Evolutionary conservation across 2,797 vertebrate species (phyloP).

Genomic region (Loriculus beryllinus): DNA sequence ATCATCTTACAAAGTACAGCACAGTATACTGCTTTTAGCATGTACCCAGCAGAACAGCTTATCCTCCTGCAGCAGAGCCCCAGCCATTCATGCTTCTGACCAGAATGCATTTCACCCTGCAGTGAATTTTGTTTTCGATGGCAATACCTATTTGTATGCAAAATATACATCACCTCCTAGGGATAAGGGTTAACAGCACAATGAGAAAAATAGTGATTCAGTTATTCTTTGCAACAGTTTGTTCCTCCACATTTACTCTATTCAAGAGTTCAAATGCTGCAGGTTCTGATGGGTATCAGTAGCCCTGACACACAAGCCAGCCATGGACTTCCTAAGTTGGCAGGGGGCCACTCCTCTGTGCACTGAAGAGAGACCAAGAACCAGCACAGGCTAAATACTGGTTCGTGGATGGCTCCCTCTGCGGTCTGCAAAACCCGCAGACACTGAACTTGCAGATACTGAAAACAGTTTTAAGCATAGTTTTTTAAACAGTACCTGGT

Average conservation of each 20-base stretch:
- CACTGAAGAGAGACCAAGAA: neutral
- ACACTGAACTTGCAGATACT: neutral
- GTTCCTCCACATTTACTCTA: neutral
- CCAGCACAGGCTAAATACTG: neutral
- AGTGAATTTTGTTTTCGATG: neutral
- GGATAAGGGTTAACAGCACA: neutral
- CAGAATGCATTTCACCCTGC: neutral
- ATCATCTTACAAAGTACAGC: neutral
- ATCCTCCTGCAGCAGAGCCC: neutral
- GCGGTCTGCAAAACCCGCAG: neutral
- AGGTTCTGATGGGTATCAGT: rapidly evolving
- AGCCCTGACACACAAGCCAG: neutral
- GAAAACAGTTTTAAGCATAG: neutral
- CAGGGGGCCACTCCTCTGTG: neutral
- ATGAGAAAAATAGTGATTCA: neutral
- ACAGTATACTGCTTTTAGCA: neutral
- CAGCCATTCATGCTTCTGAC: neutral
- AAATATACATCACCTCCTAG: neutral
- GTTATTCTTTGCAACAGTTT: neutral
- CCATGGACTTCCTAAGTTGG: neutral
- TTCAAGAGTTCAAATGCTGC: neutral
- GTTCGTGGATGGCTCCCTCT: neutral
- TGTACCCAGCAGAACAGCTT: neutral
- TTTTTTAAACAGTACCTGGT: neutral
- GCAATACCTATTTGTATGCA: neutral